Percentiles rank a stretch among this genome's conserved stretches.
Conservation (phyloP, 2,797 vertebrate species). For the Champsocephalus esox region DNA sequence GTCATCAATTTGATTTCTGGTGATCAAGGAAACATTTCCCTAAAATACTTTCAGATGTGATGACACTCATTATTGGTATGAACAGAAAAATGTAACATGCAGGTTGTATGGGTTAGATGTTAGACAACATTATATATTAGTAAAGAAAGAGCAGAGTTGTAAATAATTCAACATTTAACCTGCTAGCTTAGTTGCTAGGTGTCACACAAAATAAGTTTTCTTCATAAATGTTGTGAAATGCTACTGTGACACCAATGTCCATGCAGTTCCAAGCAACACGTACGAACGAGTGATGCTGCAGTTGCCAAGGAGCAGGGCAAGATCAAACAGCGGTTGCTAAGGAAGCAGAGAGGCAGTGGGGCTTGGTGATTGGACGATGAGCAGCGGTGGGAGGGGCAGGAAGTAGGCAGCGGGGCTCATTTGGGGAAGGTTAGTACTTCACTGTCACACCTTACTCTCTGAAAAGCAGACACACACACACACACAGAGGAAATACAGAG, state of each 20-base stretch:
- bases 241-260: not conserved
- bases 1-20: not conserved
- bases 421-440: slow-evolving; percentile 71
- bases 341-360: slow-evolving; percentile 63
- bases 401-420: slow-evolving; percentile 53
- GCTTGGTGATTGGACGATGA: slow-evolving; percentile 64
- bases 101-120: not conserved
- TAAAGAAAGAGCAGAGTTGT: not conserved
- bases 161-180: not conserved
- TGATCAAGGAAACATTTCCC: slow-evolving; percentile 13
- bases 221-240: not conserved
- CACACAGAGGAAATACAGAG: slow-evolving; percentile 34
- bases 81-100: slow-evolving; percentile 2
- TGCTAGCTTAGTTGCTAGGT: not conserved
- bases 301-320: slow-evolving; percentile 56
- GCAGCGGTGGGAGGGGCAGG: slow-evolving; percentile 58
- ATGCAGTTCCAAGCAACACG: slow-evolving; percentile 60
- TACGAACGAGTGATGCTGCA: slow-evolving; percentile 61
- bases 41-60: not conserved
- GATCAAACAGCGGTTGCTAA: slow-evolving; percentile 59
- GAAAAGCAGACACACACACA: slow-evolving; percentile 64
- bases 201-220: not conserved
- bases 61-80: not conserved
- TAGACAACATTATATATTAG: not conserved
- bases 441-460: slow-evolving; percentile 83